Base-by-base conservation (phyloP, 2,888 invertebrate genomes). In the Carpatolechia fugitivella region DNA sequence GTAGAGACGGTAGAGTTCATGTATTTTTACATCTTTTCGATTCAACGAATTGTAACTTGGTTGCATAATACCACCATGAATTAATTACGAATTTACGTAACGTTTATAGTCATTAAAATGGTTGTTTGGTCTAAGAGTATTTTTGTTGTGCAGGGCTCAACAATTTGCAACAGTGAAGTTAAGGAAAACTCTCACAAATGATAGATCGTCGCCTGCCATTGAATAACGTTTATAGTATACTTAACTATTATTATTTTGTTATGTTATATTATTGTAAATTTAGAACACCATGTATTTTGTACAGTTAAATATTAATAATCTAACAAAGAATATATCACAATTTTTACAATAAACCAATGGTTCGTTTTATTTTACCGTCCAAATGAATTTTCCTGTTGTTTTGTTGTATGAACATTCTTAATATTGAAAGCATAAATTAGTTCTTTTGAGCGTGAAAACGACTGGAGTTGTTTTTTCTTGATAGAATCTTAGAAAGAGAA, bases 81-180 rank as follows among this genome's bases (percentile, higher is more conserved):
- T 18, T 18, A 10, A 4, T 48, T 35, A 38, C 16, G 38, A 38
- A 50, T 50, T 47, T 50, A 50, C 44, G 13, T 14, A 29, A 13
- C 14, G 5, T 30, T 4, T 11, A 29, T 29, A 38, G 50, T 50
- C 50, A 50, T 36, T n/a, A 49, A 16, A 41, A 36, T 54, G 47
- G 24, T 44, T 51, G 55, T 57, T 50, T 57, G 58, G n/a, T 41
- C 40, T 41, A 41, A 41, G 40, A 41, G 40, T 41, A 20, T 41
- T 18, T 56, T 73, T 82, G 71, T 56, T 66, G 89, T 87, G 62
- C 94, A 96, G 96, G 92, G 93, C 94, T 74, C 96, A 95, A 83
- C 94, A 95, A 83, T 97, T 96, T 80, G 96, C 96, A 59, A 96
- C 96, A 60, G 96, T 97, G 80, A 96, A 96, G 91, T 93, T 96